These are phyloP conservation scores for Cosmorhoe ocellata DNA, from an alignment of 2,888 invertebrate species.

Conservation along the genomic window DNA sequence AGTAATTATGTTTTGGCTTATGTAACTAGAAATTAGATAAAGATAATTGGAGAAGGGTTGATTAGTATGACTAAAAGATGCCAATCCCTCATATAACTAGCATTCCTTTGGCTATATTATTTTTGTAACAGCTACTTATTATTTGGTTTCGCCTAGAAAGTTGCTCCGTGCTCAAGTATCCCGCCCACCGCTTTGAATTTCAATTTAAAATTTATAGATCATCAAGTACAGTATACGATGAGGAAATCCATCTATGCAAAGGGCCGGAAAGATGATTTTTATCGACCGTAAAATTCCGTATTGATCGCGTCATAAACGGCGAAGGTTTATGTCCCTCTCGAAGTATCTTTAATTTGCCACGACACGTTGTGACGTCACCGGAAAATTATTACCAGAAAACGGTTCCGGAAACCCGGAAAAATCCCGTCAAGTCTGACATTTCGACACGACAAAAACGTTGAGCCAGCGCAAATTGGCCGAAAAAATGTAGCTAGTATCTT, in stretches of 20 bases:
- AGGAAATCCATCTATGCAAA: conserved; percentile 20
- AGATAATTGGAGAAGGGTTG: neutral
- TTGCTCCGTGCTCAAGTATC: neutral
- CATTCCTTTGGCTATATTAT: too few species aligned
- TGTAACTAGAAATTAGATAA: too few species aligned
- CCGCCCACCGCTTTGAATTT: neutral
- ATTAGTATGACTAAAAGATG: too few species aligned
- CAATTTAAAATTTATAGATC: conserved; percentile 12
- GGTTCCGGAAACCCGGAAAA: conserved; percentile 1
- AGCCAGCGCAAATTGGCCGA: conserved; percentile 28
- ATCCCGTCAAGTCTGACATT: conserved; percentile 9
- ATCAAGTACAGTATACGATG: conserved; percentile 9
- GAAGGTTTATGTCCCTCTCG: conserved; percentile 9
- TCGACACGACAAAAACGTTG: conserved; percentile 19
- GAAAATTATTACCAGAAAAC: conserved; percentile 16
- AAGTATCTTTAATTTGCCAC: conserved; percentile 21
- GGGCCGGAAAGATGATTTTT: conserved; percentile 23
- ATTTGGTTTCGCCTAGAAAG: too few species aligned
- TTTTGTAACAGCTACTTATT: too few species aligned
- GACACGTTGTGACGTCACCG: conserved; percentile 5
- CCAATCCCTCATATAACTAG: too few species aligned
- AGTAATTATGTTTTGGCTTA: neutral
- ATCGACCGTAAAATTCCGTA: conserved; percentile 16
- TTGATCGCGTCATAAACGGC: conserved; percentile 21
- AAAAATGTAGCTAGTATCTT: conserved; percentile 26